These are phyloP conservation scores for Calcarius lapponicus DNA, from an alignment of 2,797 vertebrate species.

Conservation along the genomic window DNA sequence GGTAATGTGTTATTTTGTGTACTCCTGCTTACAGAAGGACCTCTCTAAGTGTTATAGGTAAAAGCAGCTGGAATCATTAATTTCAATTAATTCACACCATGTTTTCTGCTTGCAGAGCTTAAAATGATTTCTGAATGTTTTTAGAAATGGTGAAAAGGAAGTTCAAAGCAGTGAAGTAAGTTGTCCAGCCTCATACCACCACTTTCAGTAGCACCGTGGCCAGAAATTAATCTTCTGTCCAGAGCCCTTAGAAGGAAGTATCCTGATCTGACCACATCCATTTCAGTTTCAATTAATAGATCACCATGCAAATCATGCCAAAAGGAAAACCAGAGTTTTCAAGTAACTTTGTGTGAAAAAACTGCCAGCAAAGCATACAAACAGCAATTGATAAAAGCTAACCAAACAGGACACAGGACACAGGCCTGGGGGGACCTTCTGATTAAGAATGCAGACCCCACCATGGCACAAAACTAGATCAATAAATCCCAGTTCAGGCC, in stretches of 20 bases:
- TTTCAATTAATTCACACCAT: background rate
- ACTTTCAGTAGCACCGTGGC: background rate
- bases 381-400: background rate
- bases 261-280: conserved; percentile 18
- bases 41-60: background rate
- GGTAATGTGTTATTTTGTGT: background rate
- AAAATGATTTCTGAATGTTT: background rate
- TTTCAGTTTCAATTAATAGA: conserved; percentile 29
- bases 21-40: background rate
- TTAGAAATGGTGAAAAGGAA: background rate
- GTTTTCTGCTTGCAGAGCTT: background rate
- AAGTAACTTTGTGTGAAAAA: background rate
- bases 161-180: background rate
- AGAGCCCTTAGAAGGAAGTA: background rate
- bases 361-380: background rate
- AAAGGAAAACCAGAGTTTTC: conserved; percentile 3
- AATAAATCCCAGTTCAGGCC: background rate
- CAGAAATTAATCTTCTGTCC: conserved; percentile 29
- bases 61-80: background rate
- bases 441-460: background rate
- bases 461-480: background rate
- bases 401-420: background rate
- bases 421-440: background rate
- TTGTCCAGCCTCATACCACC: background rate
- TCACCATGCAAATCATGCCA: background rate